phyloP scores from a whole-genome alignment of 2,797 vertebrate species.

The Bradypus variegatus region DNA sequence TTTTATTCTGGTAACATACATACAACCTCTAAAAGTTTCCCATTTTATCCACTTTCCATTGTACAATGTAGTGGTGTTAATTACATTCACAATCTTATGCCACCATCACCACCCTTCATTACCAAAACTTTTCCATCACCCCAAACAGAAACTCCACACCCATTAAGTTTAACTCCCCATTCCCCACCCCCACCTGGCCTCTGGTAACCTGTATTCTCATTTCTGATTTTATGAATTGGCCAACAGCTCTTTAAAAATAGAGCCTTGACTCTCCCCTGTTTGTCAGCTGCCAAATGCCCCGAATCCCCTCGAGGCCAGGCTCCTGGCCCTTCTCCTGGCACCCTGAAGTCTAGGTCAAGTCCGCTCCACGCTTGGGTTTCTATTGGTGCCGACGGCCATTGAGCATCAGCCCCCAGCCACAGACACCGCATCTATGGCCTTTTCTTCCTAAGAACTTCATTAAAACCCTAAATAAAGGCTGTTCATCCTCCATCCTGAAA shows the following conservation, averaged over 20 bases:
- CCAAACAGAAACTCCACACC: too few species aligned
- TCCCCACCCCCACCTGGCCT: too few species aligned
- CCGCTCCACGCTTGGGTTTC: not conserved
- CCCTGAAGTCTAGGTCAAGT: not conserved
- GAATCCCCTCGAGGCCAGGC: not conserved
- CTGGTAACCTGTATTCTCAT: too few species aligned
- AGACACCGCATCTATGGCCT: not conserved
- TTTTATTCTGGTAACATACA: too few species aligned
- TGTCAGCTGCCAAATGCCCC: not conserved
- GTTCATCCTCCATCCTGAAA: not conserved
- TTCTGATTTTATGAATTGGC: not conserved
- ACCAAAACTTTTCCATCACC: too few species aligned
- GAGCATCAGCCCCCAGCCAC: not conserved
- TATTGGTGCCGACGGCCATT: not conserved
- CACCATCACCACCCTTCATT: too few species aligned
- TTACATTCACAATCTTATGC: too few species aligned
- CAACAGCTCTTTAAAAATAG: slow-evolving; percentile 42
- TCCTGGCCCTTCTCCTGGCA: not conserved
- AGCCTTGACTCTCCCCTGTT: not conserved
- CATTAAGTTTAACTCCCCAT: too few species aligned
- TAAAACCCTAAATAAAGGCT: not conserved
- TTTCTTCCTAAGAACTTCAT: not conserved
- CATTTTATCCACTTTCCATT: too few species aligned
- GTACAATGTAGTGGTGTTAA: too few species aligned
- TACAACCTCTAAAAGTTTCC: too few species aligned